phyloP scores from a whole-genome alignment of 2,888 invertebrate genomes.

The Platycheirus rosarum region DNA sequence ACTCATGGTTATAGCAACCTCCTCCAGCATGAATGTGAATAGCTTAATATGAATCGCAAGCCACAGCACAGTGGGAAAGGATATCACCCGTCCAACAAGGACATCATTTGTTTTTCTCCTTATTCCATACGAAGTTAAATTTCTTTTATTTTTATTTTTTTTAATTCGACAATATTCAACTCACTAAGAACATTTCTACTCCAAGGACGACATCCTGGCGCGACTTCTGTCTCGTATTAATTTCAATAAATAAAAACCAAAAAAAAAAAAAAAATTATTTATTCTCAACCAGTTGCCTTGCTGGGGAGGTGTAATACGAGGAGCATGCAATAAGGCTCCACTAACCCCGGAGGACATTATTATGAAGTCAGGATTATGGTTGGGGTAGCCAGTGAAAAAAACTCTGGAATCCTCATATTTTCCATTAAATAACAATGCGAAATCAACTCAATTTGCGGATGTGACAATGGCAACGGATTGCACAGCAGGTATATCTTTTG shows the following conservation, averaged over 20 bases:
- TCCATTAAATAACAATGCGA: constrained; percentile 57
- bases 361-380: constrained; percentile 19
- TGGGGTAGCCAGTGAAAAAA: neutral
- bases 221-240: constrained; percentile 38
- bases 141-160: constrained; percentile 10
- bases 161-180: constrained; percentile 2
- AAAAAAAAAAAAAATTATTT: constrained; percentile 21
- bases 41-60: constrained; percentile 45
- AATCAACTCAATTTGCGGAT: constrained; percentile 59
- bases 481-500: constrained; percentile 10
- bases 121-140: constrained; percentile 39
- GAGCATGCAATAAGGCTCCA: neutral
- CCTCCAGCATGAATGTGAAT: constrained; percentile 4
- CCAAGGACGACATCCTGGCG: constrained; percentile 44
- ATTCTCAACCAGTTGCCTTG: constrained; percentile 50
- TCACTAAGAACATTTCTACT: constrained; percentile 22
- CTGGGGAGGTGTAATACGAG: neutral
- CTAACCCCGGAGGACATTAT: neutral
- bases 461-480: constrained; percentile 55
- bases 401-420: constrained; percentile 25
- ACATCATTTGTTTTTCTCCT: constrained; percentile 19
- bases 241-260: constrained; percentile 24
- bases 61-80: constrained; percentile 38
- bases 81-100: constrained; percentile 41
- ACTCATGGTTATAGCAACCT: neutral